phyloP scores from a whole-genome alignment of 2,113 vertebrate genomes.

The Notothenia rossii region DNA sequence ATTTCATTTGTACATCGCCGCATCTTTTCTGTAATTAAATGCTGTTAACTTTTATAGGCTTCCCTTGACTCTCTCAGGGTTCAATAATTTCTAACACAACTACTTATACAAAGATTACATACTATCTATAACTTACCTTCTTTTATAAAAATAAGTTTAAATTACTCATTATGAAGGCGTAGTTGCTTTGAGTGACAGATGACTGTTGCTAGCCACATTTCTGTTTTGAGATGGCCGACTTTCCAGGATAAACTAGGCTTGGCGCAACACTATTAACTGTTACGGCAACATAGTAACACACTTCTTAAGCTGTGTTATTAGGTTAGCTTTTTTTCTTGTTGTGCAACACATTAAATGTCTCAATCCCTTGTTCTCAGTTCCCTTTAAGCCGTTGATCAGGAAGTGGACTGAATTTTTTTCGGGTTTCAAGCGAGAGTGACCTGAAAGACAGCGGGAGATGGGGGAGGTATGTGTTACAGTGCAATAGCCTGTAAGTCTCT shows the following conservation, averaged over 20 bases:
- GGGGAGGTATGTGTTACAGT: constrained; percentile 67
- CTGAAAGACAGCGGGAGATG: constrained; percentile 36
- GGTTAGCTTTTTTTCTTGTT: constrained; percentile 45
- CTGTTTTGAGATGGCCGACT: background rate
- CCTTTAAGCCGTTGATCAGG: constrained; percentile 69
- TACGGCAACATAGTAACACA: constrained; percentile 14
- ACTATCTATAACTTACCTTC: too few relatives aligned
- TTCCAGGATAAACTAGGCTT: background rate
- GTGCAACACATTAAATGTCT: constrained; percentile 60
- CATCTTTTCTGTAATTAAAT: too few relatives aligned
- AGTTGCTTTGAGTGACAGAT: too few relatives aligned
- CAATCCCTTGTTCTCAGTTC: constrained; percentile 60
- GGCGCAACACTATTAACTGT: background rate
- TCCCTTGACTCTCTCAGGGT: too few relatives aligned
- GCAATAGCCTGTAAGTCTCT: constrained; percentile 67
- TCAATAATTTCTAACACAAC: too few relatives aligned
- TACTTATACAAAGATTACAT: too few relatives aligned
- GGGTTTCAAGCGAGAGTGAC: constrained; percentile 43
- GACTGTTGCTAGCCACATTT: too few relatives aligned
- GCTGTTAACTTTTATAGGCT: too few relatives aligned
- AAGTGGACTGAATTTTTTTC: constrained; percentile 66
- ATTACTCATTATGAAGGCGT: too few relatives aligned
- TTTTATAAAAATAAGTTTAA: background rate
- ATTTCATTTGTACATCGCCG: too few relatives aligned
- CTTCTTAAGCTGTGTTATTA: constrained; percentile 25